Conservation (phyloP, 1,140 invertebrate genomes). For the Idris sp. region DNA sequence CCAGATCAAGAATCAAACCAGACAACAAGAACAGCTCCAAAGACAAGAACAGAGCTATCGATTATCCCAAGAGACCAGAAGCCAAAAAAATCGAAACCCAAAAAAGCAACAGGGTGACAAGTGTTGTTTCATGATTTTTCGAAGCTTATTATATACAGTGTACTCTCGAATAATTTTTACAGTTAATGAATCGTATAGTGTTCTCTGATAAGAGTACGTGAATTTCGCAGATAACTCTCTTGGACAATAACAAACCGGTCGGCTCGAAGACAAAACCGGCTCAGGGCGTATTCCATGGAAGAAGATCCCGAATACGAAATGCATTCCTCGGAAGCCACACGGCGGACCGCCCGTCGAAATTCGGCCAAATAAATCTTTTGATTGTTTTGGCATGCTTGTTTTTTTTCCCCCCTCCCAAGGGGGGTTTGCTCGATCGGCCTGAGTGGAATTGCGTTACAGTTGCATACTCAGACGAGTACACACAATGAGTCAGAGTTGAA, state of each 20-base stretch:
- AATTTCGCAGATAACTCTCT: no score
- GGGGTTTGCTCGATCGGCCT: slow-evolving; percentile 28
- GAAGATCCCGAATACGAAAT: slow-evolving; percentile 75
- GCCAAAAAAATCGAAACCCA: no score
- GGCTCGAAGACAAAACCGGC: slow-evolving; percentile 47
- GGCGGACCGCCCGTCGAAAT: slow-evolving; percentile 70
- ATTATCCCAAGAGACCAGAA: no score
- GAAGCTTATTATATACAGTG: no score
- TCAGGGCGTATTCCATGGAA: slow-evolving; percentile 69
- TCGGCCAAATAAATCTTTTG: slow-evolving; percentile 75
- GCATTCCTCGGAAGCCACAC: slow-evolving; percentile 73
- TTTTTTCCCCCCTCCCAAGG: slow-evolving; percentile 7
- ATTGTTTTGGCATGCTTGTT: slow-evolving; percentile 44
- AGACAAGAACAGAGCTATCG: no score
- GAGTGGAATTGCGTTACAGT: slow-evolving; percentile 57
- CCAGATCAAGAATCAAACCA: slow-evolving; percentile 73
- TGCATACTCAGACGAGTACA: no score
- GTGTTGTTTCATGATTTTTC: no score
- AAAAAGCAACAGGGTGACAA: slow-evolving; percentile 54
- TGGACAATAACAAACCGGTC: slow-evolving; percentile 69
- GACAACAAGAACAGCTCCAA: no score
- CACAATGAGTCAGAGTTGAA: no score
- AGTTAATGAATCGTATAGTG: no score
- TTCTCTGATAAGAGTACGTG: neutral
- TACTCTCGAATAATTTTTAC: no score